Evolutionary conservation across 2,888 invertebrate species (phyloP), one percentile per base, ranked within the genome.

Genomic region (Polymixis flavicincta): DNA sequence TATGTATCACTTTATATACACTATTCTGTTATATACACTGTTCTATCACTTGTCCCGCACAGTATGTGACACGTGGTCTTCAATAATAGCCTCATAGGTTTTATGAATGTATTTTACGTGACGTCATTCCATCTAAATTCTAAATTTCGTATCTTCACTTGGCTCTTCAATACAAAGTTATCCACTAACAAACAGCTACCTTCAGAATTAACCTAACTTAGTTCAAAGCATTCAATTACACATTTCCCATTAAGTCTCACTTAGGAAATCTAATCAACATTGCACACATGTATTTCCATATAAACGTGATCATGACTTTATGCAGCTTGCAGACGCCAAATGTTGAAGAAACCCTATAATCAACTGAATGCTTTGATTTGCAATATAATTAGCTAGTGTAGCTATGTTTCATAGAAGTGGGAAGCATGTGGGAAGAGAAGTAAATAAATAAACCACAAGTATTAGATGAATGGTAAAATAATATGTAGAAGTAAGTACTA

Each of bases 301-400:
- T 37, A 32, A 80, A 84, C 81, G 55, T 64, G 70, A 52, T 82
- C 69, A 45, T 78, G 66, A 64, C 73, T 70, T 28, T 61, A 82
- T 72, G 82, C 77, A 73, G 52, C 60, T 80, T 17, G n/a, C 63
- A 67, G 32, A 54, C 55, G 69, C n/a, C 42, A 50, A 70, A 52
- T 65, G 59, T 80, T 67, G 32, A 17, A 67, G 82, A 83, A 82
- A 73, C 82, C 82, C 0, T 77, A 68, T n/a, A 50, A 68, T 69
- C 11, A 14, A 66, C 69, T 59, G 64, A 48, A n/a, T 0, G 72
- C 77, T 85, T 77, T 85, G 82, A 85, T 65, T 85, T 64, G 28
- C 37, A 66, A 67, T n/a, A 81, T 71, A 84, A 76, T 76, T 73
- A 76, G 11, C 37, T 54, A 45, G 45, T 71, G 37, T 59, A 59